Percentiles rank a stretch among this genome's conserved stretches.
These are phyloP conservation scores for Anguilla obscura DNA, from an alignment of 2,797 vertebrate species.

Conservation along the genomic window DNA sequence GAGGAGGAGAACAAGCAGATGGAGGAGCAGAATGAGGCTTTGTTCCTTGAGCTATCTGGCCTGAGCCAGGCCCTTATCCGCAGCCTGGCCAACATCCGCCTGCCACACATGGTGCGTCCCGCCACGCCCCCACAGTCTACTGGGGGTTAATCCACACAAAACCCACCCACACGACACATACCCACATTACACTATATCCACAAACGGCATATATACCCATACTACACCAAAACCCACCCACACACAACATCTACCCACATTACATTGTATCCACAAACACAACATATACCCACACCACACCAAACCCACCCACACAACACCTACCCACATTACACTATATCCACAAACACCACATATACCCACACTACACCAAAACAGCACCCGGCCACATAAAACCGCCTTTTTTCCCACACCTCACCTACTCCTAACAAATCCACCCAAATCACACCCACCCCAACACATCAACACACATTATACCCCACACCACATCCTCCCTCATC, in stretches of 20 bases:
- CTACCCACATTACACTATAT: not conserved
- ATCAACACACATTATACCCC: not conserved
- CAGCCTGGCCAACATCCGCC: conserved; percentile 93
- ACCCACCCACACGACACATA: not conserved
- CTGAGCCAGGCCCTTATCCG: conserved; percentile 94
- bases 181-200: not conserved
- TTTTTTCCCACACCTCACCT: not conserved
- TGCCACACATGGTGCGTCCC: conserved; percentile 89
- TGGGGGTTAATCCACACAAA: not conserved
- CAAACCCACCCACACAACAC: not conserved
- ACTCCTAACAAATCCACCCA: not conserved
- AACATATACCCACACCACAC: not conserved
- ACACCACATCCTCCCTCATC: not conserved
- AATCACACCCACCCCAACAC: not conserved
- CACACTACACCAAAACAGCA: not conserved
- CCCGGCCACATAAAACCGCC: no score
- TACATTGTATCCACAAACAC: not conserved
- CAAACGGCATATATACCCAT: not conserved
- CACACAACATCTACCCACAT: not conserved
- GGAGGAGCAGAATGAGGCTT: conserved; percentile 92
- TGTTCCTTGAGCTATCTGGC: conserved; percentile 94
- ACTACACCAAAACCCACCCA: not conserved
- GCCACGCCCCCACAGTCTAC: not conserved
- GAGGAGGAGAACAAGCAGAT: conserved; percentile 97
- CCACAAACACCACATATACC: not conserved